These are phyloP conservation scores for Watsonalla cultraria DNA, from an alignment of 2,888 invertebrate species.

Conservation along the genomic window DNA sequence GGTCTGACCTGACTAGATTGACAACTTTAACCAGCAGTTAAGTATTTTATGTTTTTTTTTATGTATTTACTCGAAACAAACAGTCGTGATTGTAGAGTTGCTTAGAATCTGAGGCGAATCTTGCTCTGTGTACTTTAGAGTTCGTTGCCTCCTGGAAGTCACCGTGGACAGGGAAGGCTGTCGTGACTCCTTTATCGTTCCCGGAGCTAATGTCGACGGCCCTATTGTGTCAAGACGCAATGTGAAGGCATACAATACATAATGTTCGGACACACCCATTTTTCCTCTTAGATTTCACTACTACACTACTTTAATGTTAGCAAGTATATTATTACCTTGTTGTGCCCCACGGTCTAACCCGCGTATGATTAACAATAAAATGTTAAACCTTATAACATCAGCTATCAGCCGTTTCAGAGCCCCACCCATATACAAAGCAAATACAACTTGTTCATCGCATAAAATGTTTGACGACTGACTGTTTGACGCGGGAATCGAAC, in stretches of 20 bases:
- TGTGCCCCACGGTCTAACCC: too few relatives aligned
- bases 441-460: too few relatives aligned
- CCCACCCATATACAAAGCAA: too few relatives aligned
- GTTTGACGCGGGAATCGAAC: too few relatives aligned
- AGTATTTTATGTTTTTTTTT: too few relatives aligned
- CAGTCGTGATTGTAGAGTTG: background rate
- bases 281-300: background rate
- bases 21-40: background rate
- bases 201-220: constrained; percentile 11
- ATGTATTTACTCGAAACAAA: background rate
- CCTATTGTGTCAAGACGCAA: constrained; percentile 36
- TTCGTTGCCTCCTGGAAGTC: background rate
- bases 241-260: constrained; percentile 21
- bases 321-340: too few relatives aligned
- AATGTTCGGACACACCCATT: constrained; percentile 7
- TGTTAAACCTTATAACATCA: too few relatives aligned
- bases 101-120: background rate
- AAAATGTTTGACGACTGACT: too few relatives aligned
- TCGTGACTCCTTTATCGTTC: constrained; percentile 50
- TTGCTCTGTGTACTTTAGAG: background rate
- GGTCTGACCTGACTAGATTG: background rate
- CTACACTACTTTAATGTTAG: background rate
- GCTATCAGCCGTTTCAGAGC: too few relatives aligned
- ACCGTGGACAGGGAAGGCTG: constrained; percentile 40
- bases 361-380: too few relatives aligned